Evolutionary conservation across 35 echinoderm and acorn worm genomes (phyloP).

Genomic region (Holothuria glaberrima): DNA sequence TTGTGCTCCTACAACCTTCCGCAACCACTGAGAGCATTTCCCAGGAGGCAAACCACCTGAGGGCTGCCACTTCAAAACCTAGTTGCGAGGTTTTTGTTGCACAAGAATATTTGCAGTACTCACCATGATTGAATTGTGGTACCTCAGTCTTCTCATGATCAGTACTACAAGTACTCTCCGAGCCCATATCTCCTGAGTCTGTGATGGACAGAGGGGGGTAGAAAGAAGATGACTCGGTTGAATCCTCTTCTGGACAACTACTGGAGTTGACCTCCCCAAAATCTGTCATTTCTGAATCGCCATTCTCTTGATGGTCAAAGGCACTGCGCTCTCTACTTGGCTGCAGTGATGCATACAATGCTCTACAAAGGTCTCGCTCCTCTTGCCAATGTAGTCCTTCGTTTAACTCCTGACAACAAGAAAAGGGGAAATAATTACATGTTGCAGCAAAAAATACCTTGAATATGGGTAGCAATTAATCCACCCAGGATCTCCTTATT

Average conservation of each 20-base stretch:
- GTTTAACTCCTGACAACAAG: slow-evolving; percentile 71
- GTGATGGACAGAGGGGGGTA: not conserved
- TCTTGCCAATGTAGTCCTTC: slow-evolving; percentile 92
- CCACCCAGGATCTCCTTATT: no score
- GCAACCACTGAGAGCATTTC: no score
- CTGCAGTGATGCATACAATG: slow-evolving; percentile 83
- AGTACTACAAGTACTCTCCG: slow-evolving; percentile 31
- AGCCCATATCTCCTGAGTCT: not conserved
- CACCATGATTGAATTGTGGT: slow-evolving; percentile 12
- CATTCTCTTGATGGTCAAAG: slow-evolving; percentile 31
- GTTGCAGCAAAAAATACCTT: no score
- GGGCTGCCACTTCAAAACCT: no score
- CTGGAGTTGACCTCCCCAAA: not conserved
- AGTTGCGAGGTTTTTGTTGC: no score
- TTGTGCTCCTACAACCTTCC: no score
- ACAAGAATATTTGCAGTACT: not conserved
- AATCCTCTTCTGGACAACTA: slow-evolving; percentile 33
- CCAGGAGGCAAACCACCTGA: no score
- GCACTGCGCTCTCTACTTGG: slow-evolving; percentile 21
- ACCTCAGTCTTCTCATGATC: slow-evolving; percentile 11
- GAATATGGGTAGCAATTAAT: no score
- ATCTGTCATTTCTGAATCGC: slow-evolving; percentile 41
- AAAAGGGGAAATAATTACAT: not conserved
- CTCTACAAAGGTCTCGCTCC: slow-evolving; percentile 77
- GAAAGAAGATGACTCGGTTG: slow-evolving; percentile 13